phyloP scores from a whole-genome alignment of 2,888 invertebrate species.

The Dicroscelio sp. region DNA sequence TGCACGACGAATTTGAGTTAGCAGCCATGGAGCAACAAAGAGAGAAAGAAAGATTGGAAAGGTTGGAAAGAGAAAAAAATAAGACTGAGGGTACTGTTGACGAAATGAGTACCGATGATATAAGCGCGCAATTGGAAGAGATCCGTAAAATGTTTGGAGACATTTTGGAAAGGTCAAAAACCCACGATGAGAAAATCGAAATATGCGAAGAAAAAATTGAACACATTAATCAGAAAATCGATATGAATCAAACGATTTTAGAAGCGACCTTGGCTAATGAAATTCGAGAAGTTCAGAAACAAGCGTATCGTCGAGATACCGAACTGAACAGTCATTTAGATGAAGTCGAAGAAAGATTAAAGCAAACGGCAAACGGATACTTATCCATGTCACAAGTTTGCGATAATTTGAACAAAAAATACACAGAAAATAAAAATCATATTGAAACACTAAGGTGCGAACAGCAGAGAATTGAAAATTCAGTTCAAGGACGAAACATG shows the following conservation, averaged over 20 bases:
- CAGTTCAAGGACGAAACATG: not conserved
- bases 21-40: not conserved
- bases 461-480: too few species aligned
- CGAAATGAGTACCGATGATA: not conserved
- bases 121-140: not conserved
- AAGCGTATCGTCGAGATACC: too few species aligned
- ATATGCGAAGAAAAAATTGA: not conserved
- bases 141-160: not conserved
- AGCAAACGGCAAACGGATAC: constrained; percentile 6
- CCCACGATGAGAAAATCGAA: not conserved
- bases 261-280: not conserved
- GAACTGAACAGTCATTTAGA: not conserved
- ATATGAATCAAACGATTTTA: not conserved
- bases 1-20: too few species aligned
- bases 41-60: not conserved
- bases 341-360: not conserved
- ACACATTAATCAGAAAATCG: not conserved
- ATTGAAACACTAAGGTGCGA: too few species aligned
- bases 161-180: not conserved
- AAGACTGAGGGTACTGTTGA: too few species aligned
- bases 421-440: not conserved
- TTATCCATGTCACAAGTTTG: not conserved
- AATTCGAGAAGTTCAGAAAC: not conserved
- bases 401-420: not conserved
- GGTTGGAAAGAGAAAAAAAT: too few species aligned